Percentiles rank a stretch among this genome's conserved stretches.
These are phyloP conservation scores for Myathropa florea DNA, from an alignment of 2,888 invertebrate species.

Conservation along the genomic window DNA sequence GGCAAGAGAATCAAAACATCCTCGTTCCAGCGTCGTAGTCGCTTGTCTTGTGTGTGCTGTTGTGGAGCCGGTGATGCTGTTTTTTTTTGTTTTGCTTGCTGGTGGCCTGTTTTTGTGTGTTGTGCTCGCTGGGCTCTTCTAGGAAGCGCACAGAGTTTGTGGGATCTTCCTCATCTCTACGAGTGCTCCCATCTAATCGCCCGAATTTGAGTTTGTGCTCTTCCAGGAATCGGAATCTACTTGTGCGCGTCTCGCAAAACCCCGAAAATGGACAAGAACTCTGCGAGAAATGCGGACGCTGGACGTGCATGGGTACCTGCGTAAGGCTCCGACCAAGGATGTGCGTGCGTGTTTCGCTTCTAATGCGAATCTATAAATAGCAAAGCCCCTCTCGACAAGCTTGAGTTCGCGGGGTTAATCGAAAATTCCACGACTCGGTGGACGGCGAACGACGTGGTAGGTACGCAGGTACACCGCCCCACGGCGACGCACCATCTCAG, in stretches of 20 bases:
- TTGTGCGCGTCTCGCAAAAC: neutral
- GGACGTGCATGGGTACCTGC: neutral
- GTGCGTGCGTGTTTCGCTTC: constrained; percentile 9
- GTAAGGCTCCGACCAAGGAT: constrained; percentile 3
- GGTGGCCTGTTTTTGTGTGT: constrained; percentile 15
- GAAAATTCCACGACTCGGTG: constrained; percentile 27
- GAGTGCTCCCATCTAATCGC: constrained; percentile 49
- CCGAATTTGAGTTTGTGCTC: constrained; percentile 31
- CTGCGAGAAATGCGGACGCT: neutral
- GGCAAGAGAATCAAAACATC: constrained; percentile 23
- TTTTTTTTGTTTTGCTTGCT: constrained; percentile 8
- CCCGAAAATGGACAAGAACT: neutral
- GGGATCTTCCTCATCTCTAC: constrained; percentile 34
- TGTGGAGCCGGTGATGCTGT: neutral
- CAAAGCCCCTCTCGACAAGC: constrained; percentile 24
- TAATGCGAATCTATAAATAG: constrained; percentile 32
- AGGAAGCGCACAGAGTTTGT: constrained; percentile 47
- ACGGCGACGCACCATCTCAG: neutral
- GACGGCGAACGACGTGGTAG: constrained; percentile 18
- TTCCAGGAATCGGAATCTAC: constrained; percentile 45
- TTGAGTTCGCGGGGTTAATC: constrained; percentile 27
- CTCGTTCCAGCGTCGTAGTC: constrained; percentile 25
- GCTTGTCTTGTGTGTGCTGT: constrained; percentile 5
- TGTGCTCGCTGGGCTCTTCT: constrained; percentile 30
- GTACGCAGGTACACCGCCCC: constrained; percentile 3